phyloP scores from a whole-genome alignment of 2,113 vertebrate genomes.

The Brachyhypopomus gauderio region DNA sequence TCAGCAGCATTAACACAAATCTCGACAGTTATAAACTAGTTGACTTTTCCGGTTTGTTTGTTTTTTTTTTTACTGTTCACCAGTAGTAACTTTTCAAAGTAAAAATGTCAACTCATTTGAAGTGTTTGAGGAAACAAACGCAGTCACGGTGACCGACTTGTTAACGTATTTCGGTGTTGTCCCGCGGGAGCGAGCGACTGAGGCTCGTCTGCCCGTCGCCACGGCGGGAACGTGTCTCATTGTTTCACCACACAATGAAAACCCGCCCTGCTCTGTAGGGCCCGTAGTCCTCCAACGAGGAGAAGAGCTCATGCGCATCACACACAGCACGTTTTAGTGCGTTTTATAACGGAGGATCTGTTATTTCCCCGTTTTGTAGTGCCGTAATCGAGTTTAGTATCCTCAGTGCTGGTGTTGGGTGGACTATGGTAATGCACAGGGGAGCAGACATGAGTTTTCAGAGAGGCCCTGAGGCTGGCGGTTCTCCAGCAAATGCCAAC shows the following conservation, averaged over 20 bases:
- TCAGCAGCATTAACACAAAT: too few species aligned
- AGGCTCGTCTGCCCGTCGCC: too few species aligned
- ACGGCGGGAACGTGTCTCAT: too few species aligned
- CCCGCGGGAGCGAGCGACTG: too few species aligned
- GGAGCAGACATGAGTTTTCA: neutral
- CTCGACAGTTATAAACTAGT: too few species aligned
- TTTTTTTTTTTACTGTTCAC: too few species aligned
- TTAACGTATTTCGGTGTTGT: too few species aligned
- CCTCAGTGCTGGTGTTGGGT: neutral
- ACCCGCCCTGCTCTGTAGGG: neutral
- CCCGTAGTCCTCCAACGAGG: neutral
- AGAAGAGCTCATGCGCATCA: constrained; percentile 35
- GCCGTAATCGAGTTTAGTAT: neutral
- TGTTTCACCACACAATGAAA: neutral
- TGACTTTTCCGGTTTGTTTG: too few species aligned
- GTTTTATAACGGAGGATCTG: neutral
- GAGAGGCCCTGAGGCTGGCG: constrained; percentile 55
- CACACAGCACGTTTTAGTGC: neutral
- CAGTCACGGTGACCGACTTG: too few species aligned
- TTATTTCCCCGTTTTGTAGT: neutral
- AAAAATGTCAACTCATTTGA: too few species aligned
- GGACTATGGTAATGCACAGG: neutral
- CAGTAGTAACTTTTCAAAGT: too few species aligned
- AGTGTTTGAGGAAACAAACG: too few species aligned
- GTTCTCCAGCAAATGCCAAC: constrained; percentile 57